Percentiles rank a stretch among this genome's conserved stretches.
These are phyloP conservation scores for Stomatorhinus walkeri DNA, from an alignment of 2,797 vertebrate species.

Conservation along the genomic window DNA sequence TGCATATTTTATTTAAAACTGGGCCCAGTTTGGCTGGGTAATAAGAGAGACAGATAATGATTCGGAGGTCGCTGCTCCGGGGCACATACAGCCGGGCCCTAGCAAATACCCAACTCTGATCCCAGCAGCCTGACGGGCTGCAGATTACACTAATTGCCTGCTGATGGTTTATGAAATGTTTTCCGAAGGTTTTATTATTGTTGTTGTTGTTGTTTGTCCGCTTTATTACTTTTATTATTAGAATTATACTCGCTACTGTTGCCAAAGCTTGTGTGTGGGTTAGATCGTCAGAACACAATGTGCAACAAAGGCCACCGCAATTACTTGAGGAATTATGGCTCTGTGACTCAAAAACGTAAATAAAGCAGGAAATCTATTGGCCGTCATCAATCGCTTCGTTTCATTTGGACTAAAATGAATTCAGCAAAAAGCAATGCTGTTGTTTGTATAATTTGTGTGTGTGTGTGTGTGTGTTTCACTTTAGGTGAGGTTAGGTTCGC, in stretches of 20 bases:
- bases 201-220: slow-evolving; percentile 66
- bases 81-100: slow-evolving; percentile 92
- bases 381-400: neutral
- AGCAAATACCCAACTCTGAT: slow-evolving; percentile 83
- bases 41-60: slow-evolving; percentile 99
- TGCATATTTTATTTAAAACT: slow-evolving; percentile 99
- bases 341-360: slow-evolving; percentile 2
- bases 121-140: slow-evolving; percentile 78
- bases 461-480: neutral
- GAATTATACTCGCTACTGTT: slow-evolving; percentile 49
- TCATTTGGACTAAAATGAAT: slow-evolving; percentile 12
- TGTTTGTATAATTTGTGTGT: neutral
- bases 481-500: neutral
- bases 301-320: neutral
- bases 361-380: neutral
- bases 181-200: slow-evolving; percentile 80
- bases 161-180: slow-evolving; percentile 96
- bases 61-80: slow-evolving; percentile 99
- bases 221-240: slow-evolving; percentile 75
- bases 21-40: slow-evolving; percentile 99
- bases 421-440: neutral
- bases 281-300: neutral
- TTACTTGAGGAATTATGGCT: slow-evolving; percentile 14
- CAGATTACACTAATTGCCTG: slow-evolving; percentile 99
- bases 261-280: slow-evolving; percentile 8